Evolutionary conservation across 2,888 invertebrate genomes (phyloP).

Genomic region (Physocephala rufipes): DNA sequence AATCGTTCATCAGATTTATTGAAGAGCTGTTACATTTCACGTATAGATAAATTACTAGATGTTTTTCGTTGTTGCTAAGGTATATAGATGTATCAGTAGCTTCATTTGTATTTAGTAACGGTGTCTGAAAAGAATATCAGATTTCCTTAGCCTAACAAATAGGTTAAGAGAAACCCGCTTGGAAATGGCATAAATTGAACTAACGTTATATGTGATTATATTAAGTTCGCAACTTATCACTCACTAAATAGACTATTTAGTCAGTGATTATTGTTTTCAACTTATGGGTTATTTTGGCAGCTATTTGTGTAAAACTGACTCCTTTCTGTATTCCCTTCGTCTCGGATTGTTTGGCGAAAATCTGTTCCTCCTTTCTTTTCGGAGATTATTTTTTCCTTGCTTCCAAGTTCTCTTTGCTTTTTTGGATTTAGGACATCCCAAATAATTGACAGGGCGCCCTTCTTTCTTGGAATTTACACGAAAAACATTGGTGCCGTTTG

Average conservation of each 20-base stretch:
- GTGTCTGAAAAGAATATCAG: not conserved
- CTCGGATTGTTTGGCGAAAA: not conserved
- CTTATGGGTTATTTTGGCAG: not conserved
- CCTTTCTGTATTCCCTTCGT: not conserved
- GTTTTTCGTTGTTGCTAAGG: not conserved
- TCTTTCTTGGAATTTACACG: not conserved
- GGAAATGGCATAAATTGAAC: not conserved
- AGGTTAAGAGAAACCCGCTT: not conserved
- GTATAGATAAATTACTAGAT: not conserved
- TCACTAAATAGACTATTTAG: not conserved
- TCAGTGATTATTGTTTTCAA: not conserved
- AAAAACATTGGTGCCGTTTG: not conserved
- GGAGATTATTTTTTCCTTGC: not conserved
- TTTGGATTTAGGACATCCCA: not conserved
- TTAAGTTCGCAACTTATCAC: not conserved
- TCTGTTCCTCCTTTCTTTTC: not conserved
- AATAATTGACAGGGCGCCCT: not conserved
- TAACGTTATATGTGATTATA: not conserved
- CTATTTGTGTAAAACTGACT: not conserved
- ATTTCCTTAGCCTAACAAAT: not conserved
- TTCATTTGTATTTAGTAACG: not conserved
- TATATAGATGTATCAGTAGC: not conserved
- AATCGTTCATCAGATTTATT: not conserved
- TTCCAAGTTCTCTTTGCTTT: constrained; percentile 5
- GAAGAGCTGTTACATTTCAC: constrained; percentile 1